Evolutionary conservation across 2,888 invertebrate genomes (phyloP), one percentile per base, ranked within the genome.

Genomic region (Diadegma fenestrale): DNA sequence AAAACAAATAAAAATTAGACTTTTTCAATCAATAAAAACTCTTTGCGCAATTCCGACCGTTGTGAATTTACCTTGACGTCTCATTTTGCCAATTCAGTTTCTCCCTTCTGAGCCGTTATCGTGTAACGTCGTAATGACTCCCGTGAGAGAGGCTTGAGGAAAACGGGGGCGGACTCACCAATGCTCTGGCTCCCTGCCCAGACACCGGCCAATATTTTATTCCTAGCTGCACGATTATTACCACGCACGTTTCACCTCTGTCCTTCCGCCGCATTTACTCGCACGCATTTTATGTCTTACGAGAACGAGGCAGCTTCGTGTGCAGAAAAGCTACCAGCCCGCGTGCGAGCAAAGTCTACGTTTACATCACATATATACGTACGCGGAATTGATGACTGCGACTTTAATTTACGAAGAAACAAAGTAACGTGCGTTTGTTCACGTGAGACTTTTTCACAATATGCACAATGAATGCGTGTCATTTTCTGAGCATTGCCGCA

Each of bases 91-190:
- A 63, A 71, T 80, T 68, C 79, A 48, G 43, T 66, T 51, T 48
- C 80, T 71, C 84, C 79, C 72, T 66, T 64, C 80, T 72, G 48
- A 61, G 26, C 33, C 85, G 80, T 88, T 90, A 88, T 87, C 89
- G 90, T 89, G 90, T 90, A 90, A 90, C 89, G 89, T 89, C 89
- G 90, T 90, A 92, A 92, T 92, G 91, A 92, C 90, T 88, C 89
- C 89, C 88, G 85, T 87, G 87, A 26, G 41, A 64, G 76, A 82
- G 89, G 89, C 89, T 90, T 91, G 90, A 90, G 43, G 54, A 54
- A 88, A 88, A 71, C 80, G 84, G 37, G 75, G 80, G 88, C 86
- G 87, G 76, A 87, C 87, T 89, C 90, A 90, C 33, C 26, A 45
- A 91, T 90, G 90, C 88, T n/a, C n/a, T 88, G 85, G 80, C 84